These are phyloP conservation scores for Capreolus pygargus DNA, from an alignment of 2,113 vertebrate species.

Conservation along the genomic window DNA sequence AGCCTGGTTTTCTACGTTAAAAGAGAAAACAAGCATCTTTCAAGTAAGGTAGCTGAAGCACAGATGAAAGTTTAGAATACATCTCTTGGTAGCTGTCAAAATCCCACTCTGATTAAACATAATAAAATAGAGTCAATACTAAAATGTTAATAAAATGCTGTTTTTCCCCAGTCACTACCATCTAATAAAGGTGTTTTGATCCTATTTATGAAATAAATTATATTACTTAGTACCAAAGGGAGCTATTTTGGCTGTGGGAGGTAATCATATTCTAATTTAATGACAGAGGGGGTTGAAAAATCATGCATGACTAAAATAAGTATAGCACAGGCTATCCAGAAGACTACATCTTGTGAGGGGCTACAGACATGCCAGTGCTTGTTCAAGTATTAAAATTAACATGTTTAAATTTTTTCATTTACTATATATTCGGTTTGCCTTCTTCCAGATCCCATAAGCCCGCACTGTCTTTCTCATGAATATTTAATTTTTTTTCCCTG, in stretches of 20 bases:
- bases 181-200: slow-evolving; percentile 74
- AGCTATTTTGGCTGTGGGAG: slow-evolving; percentile 71
- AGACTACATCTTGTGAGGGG: slow-evolving; percentile 70
- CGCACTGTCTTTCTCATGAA: slow-evolving; percentile 62
- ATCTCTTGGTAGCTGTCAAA: slow-evolving; percentile 63
- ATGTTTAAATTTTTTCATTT: slow-evolving; percentile 71
- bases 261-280: slow-evolving; percentile 79
- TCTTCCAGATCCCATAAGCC: slow-evolving; percentile 60
- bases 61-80: slow-evolving; percentile 36
- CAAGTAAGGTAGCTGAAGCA: not conserved
- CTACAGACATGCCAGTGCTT: slow-evolving; percentile 26
- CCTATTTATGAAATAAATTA: slow-evolving; percentile 78
- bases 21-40: slow-evolving; percentile 47
- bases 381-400: slow-evolving; percentile 74
- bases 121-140: slow-evolving; percentile 61
- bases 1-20: slow-evolving; percentile 2
- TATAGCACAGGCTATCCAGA: slow-evolving; percentile 56
- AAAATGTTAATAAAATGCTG: slow-evolving; percentile 77
- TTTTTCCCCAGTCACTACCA: slow-evolving; percentile 39
- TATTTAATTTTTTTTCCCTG: slow-evolving; percentile 50
- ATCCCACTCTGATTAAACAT: slow-evolving; percentile 70
- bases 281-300: slow-evolving; percentile 44
- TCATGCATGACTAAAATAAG: slow-evolving; percentile 71
- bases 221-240: slow-evolving; percentile 72
- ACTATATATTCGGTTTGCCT: slow-evolving; percentile 54